phyloP scores from a whole-genome alignment of 2,888 invertebrate species.

The Ferrisia virgata region DNA sequence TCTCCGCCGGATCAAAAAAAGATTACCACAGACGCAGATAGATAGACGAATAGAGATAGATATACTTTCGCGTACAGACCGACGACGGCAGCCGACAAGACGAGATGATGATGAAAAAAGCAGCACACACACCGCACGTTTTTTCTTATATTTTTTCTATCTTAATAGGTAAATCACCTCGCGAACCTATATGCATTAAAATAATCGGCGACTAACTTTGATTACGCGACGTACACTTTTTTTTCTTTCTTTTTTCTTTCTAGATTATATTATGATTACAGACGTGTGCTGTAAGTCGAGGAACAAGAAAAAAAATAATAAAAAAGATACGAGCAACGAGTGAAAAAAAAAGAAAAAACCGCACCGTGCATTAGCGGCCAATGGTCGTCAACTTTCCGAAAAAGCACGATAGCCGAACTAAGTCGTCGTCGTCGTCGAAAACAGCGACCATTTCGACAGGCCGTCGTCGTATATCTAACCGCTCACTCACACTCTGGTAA shows the following conservation, averaged over 20 bases:
- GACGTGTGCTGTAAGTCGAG: not conserved
- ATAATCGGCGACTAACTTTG: no score
- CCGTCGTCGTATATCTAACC: slow-evolving; percentile 41
- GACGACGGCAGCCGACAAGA: not conserved
- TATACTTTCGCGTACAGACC: not conserved
- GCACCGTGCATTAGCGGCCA: slow-evolving; percentile 13
- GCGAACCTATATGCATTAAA: no score
- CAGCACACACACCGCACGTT: not conserved
- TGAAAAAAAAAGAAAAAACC: not conserved
- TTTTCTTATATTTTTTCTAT: not conserved
- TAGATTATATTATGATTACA: not conserved
- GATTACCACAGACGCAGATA: not conserved
- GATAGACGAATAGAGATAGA: not conserved
- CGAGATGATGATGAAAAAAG: not conserved
- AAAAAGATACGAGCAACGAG: not conserved
- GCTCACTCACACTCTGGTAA: slow-evolving; percentile 12
- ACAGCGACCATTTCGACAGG: slow-evolving; percentile 44
- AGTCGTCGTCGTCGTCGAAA: slow-evolving; percentile 36
- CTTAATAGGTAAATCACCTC: not conserved
- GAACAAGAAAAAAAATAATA: no score
- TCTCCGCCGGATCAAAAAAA: not conserved
- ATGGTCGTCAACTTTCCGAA: not conserved
- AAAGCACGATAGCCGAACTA: slow-evolving; percentile 20
- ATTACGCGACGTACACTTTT: not conserved
- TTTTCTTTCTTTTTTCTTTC: not conserved